Evolutionary conservation across 2,888 invertebrate species (phyloP).

Genomic region (Cyclophora albipunctata): DNA sequence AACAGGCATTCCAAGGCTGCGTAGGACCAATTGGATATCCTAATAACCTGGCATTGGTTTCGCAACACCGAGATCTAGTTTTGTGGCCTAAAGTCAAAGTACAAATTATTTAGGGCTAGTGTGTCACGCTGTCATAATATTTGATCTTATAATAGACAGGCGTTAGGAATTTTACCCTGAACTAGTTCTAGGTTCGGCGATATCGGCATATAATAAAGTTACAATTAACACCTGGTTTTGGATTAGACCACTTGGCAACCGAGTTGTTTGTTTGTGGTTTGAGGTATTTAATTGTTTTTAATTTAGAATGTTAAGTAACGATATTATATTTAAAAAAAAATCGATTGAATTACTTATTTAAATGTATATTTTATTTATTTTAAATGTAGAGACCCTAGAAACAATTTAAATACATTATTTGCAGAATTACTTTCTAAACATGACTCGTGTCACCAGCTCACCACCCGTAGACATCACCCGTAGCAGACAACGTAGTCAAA

Average conservation of each 20-base stretch:
- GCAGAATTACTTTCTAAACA: too few relatives aligned
- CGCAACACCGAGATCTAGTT: conserved; percentile 55
- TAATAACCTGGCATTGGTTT: conserved; percentile 49
- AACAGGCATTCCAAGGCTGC: conserved; percentile 67
- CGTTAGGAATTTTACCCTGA: conserved; percentile 41
- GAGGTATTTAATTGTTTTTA: too few relatives aligned
- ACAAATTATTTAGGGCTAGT: conserved; percentile 64
- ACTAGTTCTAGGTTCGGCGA: conserved; percentile 18
- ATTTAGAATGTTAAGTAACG: too few relatives aligned
- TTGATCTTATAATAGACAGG: conserved; percentile 40
- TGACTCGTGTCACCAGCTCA: too few relatives aligned
- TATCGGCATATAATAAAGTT: conserved; percentile 9
- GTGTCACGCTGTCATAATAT: conserved; percentile 53
- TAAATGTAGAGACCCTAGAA: too few relatives aligned
- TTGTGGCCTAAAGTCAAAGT: conserved; percentile 58
- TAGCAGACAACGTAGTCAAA: too few relatives aligned
- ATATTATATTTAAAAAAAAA: too few relatives aligned
- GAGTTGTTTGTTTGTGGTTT: too few relatives aligned
- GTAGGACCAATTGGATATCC: conserved; percentile 52
- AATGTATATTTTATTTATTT: too few relatives aligned
- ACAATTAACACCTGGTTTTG: conserved; percentile 16
- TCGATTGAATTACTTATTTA: too few relatives aligned
- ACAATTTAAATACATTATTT: too few relatives aligned
- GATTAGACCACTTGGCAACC: conserved; percentile 2
- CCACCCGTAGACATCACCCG: too few relatives aligned